These are phyloP conservation scores for Callopanchax toddi DNA, from an alignment of 2,113 vertebrate species.

Conservation along the genomic window DNA sequence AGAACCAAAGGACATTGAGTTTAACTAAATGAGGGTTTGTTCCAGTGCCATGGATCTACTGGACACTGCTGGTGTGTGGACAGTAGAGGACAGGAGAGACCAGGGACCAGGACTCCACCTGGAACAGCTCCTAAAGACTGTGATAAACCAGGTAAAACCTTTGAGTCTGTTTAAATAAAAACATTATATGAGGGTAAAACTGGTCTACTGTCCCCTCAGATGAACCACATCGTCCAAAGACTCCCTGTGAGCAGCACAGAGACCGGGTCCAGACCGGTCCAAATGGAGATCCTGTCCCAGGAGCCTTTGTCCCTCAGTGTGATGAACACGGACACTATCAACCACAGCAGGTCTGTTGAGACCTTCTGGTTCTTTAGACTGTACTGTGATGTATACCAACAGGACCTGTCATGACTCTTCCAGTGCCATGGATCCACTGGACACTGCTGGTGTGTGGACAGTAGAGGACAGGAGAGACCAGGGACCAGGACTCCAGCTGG, in stretches of 20 bases:
- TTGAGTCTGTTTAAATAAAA: not conserved
- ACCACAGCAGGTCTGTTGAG: conserved; percentile 21
- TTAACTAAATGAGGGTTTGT: not conserved
- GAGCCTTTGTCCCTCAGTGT: conserved; percentile 36
- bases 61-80: conserved; percentile 91
- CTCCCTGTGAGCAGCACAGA: conserved; percentile 79
- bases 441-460: conserved; percentile 87
- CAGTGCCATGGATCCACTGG: conserved; percentile 76
- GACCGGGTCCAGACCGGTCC: conserved; percentile 48
- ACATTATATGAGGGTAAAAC: not conserved
- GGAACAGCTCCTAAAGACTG: conserved; percentile 59
- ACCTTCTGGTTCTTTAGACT: too few relatives aligned
- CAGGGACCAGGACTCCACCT: conserved; percentile 78
- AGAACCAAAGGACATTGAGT: too few relatives aligned
- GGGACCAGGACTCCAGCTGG: conserved; percentile 78
- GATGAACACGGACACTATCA: conserved; percentile 30
- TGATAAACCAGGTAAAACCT: conserved; percentile 21
- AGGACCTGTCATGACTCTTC: not conserved
- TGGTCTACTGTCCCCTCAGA: not conserved
- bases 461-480: conserved; percentile 73
- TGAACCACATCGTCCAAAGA: conserved; percentile 50
- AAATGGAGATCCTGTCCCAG: conserved; percentile 27
- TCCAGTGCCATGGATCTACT: conserved; percentile 82
- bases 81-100: conserved; percentile 76
- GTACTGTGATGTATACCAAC: too few relatives aligned